These are phyloP conservation scores for Channa striata DNA, from an alignment of 2,797 vertebrate species.

Conservation along the genomic window DNA sequence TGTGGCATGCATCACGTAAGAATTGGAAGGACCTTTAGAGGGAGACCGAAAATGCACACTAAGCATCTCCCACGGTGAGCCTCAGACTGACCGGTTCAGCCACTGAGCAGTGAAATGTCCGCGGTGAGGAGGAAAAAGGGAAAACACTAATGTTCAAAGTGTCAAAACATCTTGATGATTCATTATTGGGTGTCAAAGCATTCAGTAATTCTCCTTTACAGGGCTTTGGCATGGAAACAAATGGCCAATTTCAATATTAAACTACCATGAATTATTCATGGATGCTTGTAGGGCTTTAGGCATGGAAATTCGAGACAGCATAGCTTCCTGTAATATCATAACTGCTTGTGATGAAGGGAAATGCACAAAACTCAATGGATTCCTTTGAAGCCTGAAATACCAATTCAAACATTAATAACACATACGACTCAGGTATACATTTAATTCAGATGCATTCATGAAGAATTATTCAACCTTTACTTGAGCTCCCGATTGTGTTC, in stretches of 20 bases:
- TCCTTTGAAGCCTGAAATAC: slow-evolving; percentile 49
- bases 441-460: slow-evolving; percentile 18
- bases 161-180: slow-evolving; percentile 71
- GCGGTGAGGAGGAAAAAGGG: slow-evolving; percentile 28
- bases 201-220: slow-evolving; percentile 62
- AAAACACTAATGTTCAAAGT: slow-evolving; percentile 50
- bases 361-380: slow-evolving; percentile 44
- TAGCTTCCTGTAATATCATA: slow-evolving; percentile 72
- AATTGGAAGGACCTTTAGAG: slow-evolving; percentile 63
- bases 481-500: neutral
- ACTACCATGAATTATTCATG: slow-evolving; percentile 73
- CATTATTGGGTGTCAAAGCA: slow-evolving; percentile 65
- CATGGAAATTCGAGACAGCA: slow-evolving; percentile 51
- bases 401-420: slow-evolving; percentile 41
- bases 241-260: slow-evolving; percentile 78
- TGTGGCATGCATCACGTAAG: no score
- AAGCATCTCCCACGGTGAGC: slow-evolving; percentile 59
- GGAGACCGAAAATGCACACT: slow-evolving; percentile 63
- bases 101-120: slow-evolving; percentile 34
- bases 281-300: slow-evolving; percentile 51
- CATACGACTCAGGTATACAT: slow-evolving; percentile 10
- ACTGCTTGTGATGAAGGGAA: slow-evolving; percentile 62
- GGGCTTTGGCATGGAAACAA: slow-evolving; percentile 72
- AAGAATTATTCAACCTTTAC: slow-evolving; percentile 4
- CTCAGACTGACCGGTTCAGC: slow-evolving; percentile 66